Conservation (phyloP, 2,113 vertebrate genomes). For the Notarius lentiginosus region DNA sequence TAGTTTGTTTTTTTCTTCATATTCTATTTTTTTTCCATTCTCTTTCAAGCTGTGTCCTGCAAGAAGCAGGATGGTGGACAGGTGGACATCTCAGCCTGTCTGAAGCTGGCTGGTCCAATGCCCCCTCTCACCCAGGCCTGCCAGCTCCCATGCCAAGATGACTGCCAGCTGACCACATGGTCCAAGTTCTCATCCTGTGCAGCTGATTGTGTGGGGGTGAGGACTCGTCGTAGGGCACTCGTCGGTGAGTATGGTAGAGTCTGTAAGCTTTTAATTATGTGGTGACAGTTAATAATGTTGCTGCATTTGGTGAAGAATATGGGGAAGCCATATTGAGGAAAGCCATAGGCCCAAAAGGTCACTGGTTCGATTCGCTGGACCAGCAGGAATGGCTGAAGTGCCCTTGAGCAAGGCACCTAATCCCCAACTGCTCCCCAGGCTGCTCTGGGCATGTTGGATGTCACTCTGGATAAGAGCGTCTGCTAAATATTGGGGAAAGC, state of each 20-base stretch:
- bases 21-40: background rate
- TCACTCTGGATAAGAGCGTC: no score
- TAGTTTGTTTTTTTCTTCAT: background rate
- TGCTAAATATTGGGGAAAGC: no score
- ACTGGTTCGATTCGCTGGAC: no score
- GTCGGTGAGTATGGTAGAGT: conserved; percentile 75
- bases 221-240: conserved; percentile 85
- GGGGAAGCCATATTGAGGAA: background rate
- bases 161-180: conserved; percentile 93
- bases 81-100: conserved; percentile 82
- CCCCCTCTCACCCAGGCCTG: conserved; percentile 87
- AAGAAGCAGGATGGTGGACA: conserved; percentile 89
- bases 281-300: background rate
- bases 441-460: no score
- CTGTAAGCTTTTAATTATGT: background rate
- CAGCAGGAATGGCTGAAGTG: no score
- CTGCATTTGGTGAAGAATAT: background rate
- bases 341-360: no score
- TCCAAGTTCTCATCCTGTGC: conserved; percentile 94
- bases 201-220: conserved; percentile 88
- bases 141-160: conserved; percentile 93
- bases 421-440: no score
- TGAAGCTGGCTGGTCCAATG: conserved; percentile 80
- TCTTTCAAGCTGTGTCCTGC: conserved; percentile 86
- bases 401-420: no score